phyloP scores from a whole-genome alignment of 1,140 invertebrate genomes.

The Acyrthosiphon pisum region DNA sequence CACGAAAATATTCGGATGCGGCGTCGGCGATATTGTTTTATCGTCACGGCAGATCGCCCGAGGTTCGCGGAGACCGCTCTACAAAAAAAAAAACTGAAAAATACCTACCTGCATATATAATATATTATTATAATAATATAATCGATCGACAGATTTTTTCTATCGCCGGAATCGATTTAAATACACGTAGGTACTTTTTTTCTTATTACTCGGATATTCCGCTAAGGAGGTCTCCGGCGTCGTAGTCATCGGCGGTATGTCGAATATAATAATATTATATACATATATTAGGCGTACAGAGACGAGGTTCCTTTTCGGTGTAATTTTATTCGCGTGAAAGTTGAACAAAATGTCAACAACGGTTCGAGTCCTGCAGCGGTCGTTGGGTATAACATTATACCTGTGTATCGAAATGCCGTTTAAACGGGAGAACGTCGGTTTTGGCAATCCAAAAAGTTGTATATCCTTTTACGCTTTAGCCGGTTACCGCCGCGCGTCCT shows the following conservation, averaged over 20 bases:
- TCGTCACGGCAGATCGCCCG: neutral
- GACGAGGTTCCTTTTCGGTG: neutral
- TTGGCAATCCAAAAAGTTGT: conserved; percentile 17
- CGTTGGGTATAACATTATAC: neutral
- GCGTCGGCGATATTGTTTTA: neutral
- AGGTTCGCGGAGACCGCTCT: neutral
- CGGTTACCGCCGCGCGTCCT: neutral
- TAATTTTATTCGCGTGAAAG: conserved; percentile 22
- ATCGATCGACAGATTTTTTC: neutral
- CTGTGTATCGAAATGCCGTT: neutral
- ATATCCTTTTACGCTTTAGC: neutral
- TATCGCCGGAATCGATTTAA: neutral
- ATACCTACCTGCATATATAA: neutral
- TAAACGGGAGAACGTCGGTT: neutral
- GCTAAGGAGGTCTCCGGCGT: neutral
- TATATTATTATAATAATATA: neutral
- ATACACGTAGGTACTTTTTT: neutral
- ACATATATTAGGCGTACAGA: neutral
- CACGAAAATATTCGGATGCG: neutral
- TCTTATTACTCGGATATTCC: neutral
- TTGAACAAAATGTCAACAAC: conserved; percentile 12
- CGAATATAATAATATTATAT: no score
- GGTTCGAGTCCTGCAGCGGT: neutral
- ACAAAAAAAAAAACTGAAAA: neutral
- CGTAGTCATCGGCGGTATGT: neutral